These are phyloP conservation scores for Hydrozoanthus tunicans DNA, from an alignment of 64 coral and sea anemone genomes.

Conservation along the genomic window DNA sequence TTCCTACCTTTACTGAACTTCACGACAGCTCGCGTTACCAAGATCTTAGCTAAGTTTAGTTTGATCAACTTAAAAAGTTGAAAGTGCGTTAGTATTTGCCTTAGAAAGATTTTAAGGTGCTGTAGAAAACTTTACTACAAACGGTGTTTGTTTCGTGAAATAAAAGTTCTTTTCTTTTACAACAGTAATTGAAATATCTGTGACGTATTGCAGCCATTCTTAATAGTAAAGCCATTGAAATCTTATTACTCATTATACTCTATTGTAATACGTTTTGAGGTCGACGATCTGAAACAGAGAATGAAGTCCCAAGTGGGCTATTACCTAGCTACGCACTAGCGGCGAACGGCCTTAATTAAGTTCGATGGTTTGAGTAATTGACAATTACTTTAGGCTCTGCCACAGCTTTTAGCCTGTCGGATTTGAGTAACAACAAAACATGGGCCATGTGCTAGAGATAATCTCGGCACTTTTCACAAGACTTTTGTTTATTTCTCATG, in stretches of 20 bases:
- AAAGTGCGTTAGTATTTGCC: too few species aligned
- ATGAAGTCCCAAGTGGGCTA: slow-evolving; percentile 17
- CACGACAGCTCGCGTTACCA: too few species aligned
- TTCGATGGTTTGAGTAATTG: slow-evolving; percentile 20
- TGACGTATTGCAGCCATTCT: not conserved
- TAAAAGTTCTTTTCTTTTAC: not conserved
- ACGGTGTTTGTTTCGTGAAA: not conserved
- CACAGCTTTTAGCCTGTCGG: not conserved
- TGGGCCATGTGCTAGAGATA: slow-evolving; percentile 1
- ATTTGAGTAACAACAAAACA: not conserved
- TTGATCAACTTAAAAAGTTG: too few species aligned
- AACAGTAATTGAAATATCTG: slow-evolving; percentile 8
- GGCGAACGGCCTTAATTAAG: not conserved
- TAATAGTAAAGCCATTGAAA: not conserved
- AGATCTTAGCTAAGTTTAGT: too few species aligned
- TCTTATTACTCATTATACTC: slow-evolving; percentile 3
- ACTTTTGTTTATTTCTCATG: slow-evolving; percentile 29
- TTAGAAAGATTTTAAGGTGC: too few species aligned
- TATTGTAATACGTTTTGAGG: not conserved
- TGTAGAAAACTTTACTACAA: too few species aligned
- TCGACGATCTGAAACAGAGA: not conserved
- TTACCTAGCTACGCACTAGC: not conserved
- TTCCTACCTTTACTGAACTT: too few species aligned
- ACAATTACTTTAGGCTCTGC: slow-evolving; percentile 14
- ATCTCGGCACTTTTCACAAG: slow-evolving; percentile 41